phyloP scores from a whole-genome alignment of 2,797 vertebrate species.

The Uromys caudimaculatus region DNA sequence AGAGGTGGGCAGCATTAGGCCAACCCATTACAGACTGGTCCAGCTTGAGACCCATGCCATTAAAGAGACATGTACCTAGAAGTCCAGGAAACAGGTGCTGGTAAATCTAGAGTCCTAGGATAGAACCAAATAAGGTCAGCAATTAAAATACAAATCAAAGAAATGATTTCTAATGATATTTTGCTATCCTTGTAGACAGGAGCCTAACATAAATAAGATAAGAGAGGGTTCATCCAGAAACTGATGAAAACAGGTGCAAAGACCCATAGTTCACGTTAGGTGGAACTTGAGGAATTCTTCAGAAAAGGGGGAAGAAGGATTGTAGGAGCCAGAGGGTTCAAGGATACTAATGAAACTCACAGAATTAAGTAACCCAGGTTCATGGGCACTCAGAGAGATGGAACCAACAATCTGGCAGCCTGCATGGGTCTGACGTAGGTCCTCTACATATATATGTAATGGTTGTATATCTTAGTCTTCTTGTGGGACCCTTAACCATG shows the following conservation, averaged over 20 bases:
- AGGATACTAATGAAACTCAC: neutral
- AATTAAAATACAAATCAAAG: neutral
- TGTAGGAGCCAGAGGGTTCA: neutral
- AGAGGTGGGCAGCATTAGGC: too few species aligned
- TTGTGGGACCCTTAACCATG: neutral
- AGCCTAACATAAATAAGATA: neutral
- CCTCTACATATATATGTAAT: neutral
- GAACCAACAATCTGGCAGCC: neutral
- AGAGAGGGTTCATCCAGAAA: neutral
- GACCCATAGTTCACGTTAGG: neutral
- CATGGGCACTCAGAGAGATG: neutral
- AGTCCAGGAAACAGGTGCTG: neutral
- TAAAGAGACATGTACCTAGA: neutral
- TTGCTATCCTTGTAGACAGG: neutral
- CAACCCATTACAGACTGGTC: neutral
- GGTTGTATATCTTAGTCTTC: neutral
- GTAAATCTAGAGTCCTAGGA: neutral
- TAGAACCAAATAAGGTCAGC: neutral
- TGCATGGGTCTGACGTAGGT: neutral
- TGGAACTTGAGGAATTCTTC: neutral
- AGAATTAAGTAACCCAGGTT: neutral
- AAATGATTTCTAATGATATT: neutral
- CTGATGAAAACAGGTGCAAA: neutral
- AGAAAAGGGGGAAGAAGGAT: neutral
- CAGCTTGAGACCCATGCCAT: neutral